Conservation (phyloP, 2,888 invertebrate genomes). For the Drosophila putrida region DNA sequence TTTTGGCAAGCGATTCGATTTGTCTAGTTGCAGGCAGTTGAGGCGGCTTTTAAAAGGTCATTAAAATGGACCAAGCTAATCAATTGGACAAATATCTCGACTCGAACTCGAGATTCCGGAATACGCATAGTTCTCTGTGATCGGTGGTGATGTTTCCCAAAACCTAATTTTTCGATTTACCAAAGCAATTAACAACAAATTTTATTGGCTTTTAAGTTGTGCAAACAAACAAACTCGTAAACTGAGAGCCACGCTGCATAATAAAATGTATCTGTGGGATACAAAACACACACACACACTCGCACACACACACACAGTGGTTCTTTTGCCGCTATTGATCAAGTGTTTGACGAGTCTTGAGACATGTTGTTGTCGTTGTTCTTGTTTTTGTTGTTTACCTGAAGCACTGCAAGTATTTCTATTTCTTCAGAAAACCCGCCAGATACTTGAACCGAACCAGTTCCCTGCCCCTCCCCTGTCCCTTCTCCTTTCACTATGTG, state of each 20-base stretch:
- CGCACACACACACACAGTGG: background rate
- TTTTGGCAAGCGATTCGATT: conserved; percentile 72
- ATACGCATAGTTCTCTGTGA: conserved; percentile 60
- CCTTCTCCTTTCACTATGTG: conserved; percentile 29
- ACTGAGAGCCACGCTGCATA: conserved; percentile 42
- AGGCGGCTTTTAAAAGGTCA: conserved; percentile 56
- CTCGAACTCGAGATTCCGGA: conserved; percentile 20
- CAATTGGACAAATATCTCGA: conserved; percentile 61
- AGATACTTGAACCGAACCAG: conserved; percentile 44
- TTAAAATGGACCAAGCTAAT: conserved; percentile 72
- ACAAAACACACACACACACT: conserved; percentile 26
- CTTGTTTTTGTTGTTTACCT: conserved; percentile 44
- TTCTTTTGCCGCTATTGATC: conserved; percentile 69
- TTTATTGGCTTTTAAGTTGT: conserved; percentile 80
- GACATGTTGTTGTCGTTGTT: conserved; percentile 39
- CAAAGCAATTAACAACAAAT: conserved; percentile 77
- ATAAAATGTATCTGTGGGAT: conserved; percentile 61
- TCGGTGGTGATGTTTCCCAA: conserved; percentile 62
- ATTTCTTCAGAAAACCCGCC: conserved; percentile 49
- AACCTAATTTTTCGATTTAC: conserved; percentile 82
- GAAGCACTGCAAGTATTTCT: conserved; percentile 49
- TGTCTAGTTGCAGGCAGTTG: conserved; percentile 61
- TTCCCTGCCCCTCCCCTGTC: background rate
- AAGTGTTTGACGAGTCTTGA: conserved; percentile 65
- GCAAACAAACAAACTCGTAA: conserved; percentile 63